These are phyloP conservation scores for Erebia epiphron DNA, from an alignment of 2,888 invertebrate species.

Conservation along the genomic window DNA sequence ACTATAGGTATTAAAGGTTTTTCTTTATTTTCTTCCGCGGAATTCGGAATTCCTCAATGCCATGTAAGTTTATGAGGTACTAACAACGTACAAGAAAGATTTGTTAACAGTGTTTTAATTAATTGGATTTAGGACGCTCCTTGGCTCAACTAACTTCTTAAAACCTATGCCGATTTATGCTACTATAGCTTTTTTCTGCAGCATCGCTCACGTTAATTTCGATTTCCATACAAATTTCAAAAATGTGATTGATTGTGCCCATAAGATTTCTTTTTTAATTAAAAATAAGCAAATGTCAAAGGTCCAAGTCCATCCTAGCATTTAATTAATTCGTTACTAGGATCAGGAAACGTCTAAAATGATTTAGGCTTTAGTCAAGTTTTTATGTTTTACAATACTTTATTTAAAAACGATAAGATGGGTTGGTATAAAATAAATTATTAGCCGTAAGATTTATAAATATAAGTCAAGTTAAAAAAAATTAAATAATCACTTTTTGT, in stretches of 20 bases:
- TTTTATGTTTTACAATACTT: neutral
- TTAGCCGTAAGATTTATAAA: neutral
- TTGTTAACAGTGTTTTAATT: neutral
- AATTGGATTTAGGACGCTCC: neutral
- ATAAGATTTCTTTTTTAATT: neutral
- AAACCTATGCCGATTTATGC: neutral
- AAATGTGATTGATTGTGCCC: no score
- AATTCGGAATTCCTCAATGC: neutral
- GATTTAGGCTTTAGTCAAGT: conserved; percentile 4
- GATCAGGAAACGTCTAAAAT: conserved; percentile 4
- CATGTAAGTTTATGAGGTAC: neutral
- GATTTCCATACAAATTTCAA: no score
- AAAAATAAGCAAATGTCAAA: conserved; percentile 6
- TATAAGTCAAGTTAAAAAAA: no score
- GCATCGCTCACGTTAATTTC: no score
- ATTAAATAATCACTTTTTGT: neutral
- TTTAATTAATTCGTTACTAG: neutral
- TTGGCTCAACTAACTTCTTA: neutral
- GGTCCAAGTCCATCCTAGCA: no score
- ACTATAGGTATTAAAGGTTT: neutral
- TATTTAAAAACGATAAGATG: neutral
- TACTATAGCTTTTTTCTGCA: no score
- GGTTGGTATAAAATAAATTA: neutral
- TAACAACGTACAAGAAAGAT: neutral
- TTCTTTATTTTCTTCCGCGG: neutral